Evolutionary conservation across 2,113 vertebrate genomes (phyloP).

Genomic region (Halcyon malimbica): DNA sequence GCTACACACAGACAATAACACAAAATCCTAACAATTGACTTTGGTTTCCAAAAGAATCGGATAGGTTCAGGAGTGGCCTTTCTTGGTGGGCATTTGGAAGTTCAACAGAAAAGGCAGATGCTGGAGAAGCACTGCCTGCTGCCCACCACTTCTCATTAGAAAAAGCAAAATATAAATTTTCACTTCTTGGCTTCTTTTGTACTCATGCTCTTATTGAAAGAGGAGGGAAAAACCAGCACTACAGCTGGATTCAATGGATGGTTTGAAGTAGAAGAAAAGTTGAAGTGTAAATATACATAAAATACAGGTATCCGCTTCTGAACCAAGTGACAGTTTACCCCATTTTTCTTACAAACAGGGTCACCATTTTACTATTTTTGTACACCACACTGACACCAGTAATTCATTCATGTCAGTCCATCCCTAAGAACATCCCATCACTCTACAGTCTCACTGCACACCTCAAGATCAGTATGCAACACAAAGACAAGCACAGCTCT

Average conservation of each 20-base stretch:
- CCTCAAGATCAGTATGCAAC: rapidly evolving
- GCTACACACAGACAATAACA: neutral
- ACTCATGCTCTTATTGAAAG: neutral
- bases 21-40: neutral
- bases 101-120: neutral
- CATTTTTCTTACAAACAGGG: neutral
- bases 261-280: neutral
- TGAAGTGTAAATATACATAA: neutral
- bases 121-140: neutral
- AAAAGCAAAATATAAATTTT: too few relatives aligned
- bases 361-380: neutral
- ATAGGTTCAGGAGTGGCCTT: neutral
- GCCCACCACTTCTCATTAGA: too few relatives aligned
- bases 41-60: neutral
- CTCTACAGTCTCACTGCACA: neutral
- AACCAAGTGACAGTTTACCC: neutral
- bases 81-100: neutral
- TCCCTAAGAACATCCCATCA: neutral
- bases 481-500: neutral
- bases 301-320: neutral
- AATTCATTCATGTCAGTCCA: neutral
- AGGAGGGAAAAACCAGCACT: neutral
- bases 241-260: neutral
- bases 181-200: neutral
- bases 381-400: neutral